Conservation (phyloP, 2,113 vertebrate species). For the Pseudorhombus dupliciocellatus region DNA sequence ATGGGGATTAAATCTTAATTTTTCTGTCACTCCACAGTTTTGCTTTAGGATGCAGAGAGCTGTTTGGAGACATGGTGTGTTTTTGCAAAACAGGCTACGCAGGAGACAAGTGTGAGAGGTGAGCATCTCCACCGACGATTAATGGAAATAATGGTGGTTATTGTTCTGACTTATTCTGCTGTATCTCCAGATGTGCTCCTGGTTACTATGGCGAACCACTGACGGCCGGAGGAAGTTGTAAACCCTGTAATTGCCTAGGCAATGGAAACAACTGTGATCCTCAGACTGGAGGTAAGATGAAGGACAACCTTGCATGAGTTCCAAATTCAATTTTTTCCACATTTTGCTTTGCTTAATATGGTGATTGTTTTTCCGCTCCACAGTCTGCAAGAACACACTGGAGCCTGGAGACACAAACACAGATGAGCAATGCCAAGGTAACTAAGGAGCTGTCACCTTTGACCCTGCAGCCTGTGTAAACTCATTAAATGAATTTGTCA, state of each 20-base stretch:
- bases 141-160: not conserved
- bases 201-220: conserved; percentile 93
- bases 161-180: conserved; percentile 3
- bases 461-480: not conserved
- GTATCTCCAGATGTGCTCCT: conserved; percentile 85
- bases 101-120: conserved; percentile 89
- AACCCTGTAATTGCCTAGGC: conserved; percentile 86
- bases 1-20: not conserved
- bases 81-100: conserved; percentile 88
- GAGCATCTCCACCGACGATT: conserved; percentile 30
- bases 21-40: conserved; percentile 80
- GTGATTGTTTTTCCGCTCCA: conserved; percentile 23
- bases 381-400: conserved; percentile 87
- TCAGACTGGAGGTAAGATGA: conserved; percentile 87
- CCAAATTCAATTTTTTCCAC: not conserved
- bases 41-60: conserved; percentile 86
- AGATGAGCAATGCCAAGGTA: conserved; percentile 86
- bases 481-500: not conserved
- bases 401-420: conserved; percentile 88
- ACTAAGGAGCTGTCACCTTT: conserved; percentile 18
- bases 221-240: conserved; percentile 84
- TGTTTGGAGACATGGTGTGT: conserved; percentile 82
- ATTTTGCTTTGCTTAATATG: too few species aligned
- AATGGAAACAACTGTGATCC: conserved; percentile 88
- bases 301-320: not conserved